Evolutionary conservation across 2,113 vertebrate genomes (phyloP), one percentile per base, ranked within the genome.

Genomic region (Phylloscopus whistleri): DNA sequence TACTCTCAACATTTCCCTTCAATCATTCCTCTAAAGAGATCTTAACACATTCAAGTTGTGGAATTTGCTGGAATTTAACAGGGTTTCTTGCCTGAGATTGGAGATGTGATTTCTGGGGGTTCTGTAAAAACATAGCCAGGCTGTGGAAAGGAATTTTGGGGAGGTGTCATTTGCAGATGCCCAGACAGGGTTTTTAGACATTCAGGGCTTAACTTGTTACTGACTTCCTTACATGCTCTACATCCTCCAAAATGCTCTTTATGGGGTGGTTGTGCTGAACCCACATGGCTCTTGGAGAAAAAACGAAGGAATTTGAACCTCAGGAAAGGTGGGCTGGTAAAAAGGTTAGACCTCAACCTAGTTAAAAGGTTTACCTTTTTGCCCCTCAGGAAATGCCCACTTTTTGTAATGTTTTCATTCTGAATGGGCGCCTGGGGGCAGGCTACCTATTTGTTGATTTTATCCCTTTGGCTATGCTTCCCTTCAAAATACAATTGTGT

Each of bases 71-170:
- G 37, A 49, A 58, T 76, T 64, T 79, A 72, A 66, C 5, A 44
- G 19, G 15, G 15, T 43, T 37, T 66, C 0, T 0, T 59, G 46
- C 41, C 35, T 43, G 53, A 85, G 22, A 76, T 6, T 0, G 1
- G 67, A 85, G 24, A 85, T 12, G 16, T 72, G 78, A n/a, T n/a
- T 96, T 76, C 68, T 44, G n/a, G 16, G 24, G 6, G 6, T 44
- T 89, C 58, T 81, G 52, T 4, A 21, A 15, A 82, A 72, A 91
- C 49, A 48, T 0, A 66, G 13, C 11, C 41, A 85, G 43, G 18
- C 13, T 73, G 10, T 20, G 20, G 52, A 90, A 68, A 82, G 5
- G 7, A 33, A 49, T 70, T 72, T 22, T 91, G 31, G 21, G 63
- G 17, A 89, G 5, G 49, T 26, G 18, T 58, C 35, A 87, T 78